Evolutionary conservation across 2,113 vertebrate genomes (phyloP), one percentile per base, ranked within the genome.

Genomic region (Hippolais icterina): DNA sequence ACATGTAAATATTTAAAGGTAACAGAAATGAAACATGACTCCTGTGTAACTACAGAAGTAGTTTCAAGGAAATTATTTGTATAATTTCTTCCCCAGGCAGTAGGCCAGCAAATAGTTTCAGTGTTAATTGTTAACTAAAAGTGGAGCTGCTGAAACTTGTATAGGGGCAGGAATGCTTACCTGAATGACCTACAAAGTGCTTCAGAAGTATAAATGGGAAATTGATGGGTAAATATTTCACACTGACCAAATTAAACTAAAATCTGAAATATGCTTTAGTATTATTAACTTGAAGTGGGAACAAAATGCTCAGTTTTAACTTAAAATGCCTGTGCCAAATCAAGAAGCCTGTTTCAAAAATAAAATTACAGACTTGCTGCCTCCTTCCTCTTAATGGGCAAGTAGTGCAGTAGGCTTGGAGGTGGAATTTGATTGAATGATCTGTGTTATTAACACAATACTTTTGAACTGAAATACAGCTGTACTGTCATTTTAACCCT

Each of bases 81-180:
- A 17, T 83, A 56, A 41, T 71, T 87, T 82, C n/a, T 91, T 87
- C 29, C 56, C 50, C 21, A 37, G 90, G 79, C 70, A 65, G 20
- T 65, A 88, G 70, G 85, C 66, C 94, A 94, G 75, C 78, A 93
- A 90, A 92, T 94, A 94, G 87, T 93, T 94, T 37, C 19, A 85
- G 27, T 42, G 74, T 89, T 95, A 94, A 96, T 84, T 82, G 24
- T 94, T 94, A 96, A 93, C 90, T 75, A 33, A 31, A 94, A 93
- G 68, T 59, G 29, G 76, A 94, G 35, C 37, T 95, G 46, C 71
- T 81, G 54, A 88, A 87, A 75, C 44, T 83, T 70, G 25, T 41
- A 5, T 47, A 56, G n/a, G 44, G 63, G 44, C 17, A 41, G 53
- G n/a, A 92, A 60, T 87, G 90, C n/a, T 65, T 76, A 4, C 11